Base-by-base conservation (phyloP, 35 echinoderm and acorn worm genomes). In the Stichopus chloronotus region DNA sequence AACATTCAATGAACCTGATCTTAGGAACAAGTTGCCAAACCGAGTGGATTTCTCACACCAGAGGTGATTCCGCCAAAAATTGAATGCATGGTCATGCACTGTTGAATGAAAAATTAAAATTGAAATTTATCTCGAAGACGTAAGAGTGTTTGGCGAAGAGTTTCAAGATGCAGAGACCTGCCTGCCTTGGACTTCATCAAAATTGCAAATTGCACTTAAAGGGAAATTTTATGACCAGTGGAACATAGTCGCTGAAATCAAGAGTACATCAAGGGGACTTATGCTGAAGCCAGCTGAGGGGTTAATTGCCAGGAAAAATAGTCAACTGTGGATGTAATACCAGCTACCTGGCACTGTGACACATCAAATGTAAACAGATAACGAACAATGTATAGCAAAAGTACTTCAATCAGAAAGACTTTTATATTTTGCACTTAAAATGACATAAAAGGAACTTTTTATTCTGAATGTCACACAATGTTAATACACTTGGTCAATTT, bases 141-240 rank as follows among this genome's bases (percentile, higher is more conserved):
- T 56, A 55, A n/a, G 53, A 85, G 82, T 85, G 82, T 85, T 85
- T 85, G 82, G n/a, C 82, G 55, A 58, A 56, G 17, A 17, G 55
- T 58, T 85, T 25, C 24, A 56, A 85, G 82, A 55, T 56, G 82
- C 14, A 58, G 82, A 53, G 16, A 59, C 30, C 57, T 21, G 55
- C 55, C 22, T 58, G 17, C n/a, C 17, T 58, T 21, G 52, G 82
- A 85, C 55, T 58, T 85, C 82, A 85, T 85, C 57, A 58, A 85
- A 85, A 85, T 85, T 85, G 82, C 82, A 85, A 85, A 84, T 85
- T 85, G 17, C 55, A 58, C 24, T 85, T 85, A 85, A 85, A 58
- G 58, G 55, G 54, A 55, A 85, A 85, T 85, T 85, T 85, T 85
- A 85, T 85, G 55, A 85, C 82, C 82, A 58, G n/a, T 74, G 69